A percentile compares a stretch with the other conserved stretches of the same genome.
These are phyloP conservation scores for Drosophila repletoides DNA, from an alignment of 1,140 invertebrate genomes.

Conservation along the genomic window DNA sequence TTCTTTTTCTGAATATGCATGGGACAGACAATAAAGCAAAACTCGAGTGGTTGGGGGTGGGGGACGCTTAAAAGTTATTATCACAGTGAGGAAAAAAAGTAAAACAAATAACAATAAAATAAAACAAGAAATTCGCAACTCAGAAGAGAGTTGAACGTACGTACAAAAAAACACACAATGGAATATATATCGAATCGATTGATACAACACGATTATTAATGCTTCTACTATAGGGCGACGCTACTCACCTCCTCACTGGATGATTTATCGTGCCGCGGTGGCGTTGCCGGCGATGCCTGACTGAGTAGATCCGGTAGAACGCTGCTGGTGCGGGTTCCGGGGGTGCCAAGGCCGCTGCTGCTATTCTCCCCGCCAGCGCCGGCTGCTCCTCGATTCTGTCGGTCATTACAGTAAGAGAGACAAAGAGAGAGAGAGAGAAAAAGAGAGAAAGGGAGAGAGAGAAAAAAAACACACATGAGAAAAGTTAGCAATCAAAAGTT, in stretches of 20 bases:
- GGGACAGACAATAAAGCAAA: conserved; percentile 18
- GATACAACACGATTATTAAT: conserved; percentile 38
- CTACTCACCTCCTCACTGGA: conserved; percentile 95
- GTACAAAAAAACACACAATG: conserved; percentile 67
- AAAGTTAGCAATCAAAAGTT: conserved; percentile 31
- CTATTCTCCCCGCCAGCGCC: conserved; percentile 84
- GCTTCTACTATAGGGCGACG: conserved; percentile 2
- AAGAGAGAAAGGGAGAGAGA: conserved; percentile 6
- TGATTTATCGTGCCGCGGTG: conserved; percentile 94
- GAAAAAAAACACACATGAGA: conserved; percentile 10
- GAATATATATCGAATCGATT: conserved; percentile 49
- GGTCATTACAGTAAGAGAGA: not conserved
- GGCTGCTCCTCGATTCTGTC: conserved; percentile 85
- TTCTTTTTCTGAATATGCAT: conserved; percentile 14
- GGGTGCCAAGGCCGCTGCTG: conserved; percentile 86
- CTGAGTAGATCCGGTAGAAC: conserved; percentile 97
- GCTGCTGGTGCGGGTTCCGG: conserved; percentile 91
- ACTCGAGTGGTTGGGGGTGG: too few relatives aligned
- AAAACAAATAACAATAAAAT: conserved; percentile 29
- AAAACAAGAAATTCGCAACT: conserved; percentile 38
- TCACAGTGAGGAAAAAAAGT: conserved; percentile 28
- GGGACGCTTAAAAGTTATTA: conserved; percentile 33
- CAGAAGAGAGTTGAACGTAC: conserved; percentile 43
- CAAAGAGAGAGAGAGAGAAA: not conserved
- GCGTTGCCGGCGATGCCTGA: conserved; percentile 90